Evolutionary conservation across 2,797 vertebrate species (phyloP), one percentile per base, ranked within the genome.

Genomic region (Naso thynnoides): DNA sequence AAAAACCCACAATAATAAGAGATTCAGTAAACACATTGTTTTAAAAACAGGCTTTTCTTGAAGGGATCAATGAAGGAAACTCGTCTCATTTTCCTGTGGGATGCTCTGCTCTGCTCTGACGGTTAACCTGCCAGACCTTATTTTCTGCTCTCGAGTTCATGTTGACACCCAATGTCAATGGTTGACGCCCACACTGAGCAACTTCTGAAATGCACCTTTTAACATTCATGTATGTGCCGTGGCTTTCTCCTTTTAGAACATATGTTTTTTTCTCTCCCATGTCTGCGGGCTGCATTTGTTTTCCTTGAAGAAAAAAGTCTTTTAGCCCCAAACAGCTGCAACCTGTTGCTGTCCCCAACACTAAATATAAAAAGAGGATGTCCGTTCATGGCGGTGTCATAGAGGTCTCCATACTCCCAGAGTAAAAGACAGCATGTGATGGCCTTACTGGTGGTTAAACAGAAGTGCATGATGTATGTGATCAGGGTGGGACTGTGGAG

Each of bases 91-190:
- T 73, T 91, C 71, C 68, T 39, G 13, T 24, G n/a, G 64, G 83
- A 81, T 81, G 73, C 71, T 85, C 67, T 70, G 45, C 54, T 61
- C 62, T 1, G 45, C 67, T 73, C 60, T 66, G 83, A 70, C 89
- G 24, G 92, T 93, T 92, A 84, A 91, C 91, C 87, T n/a, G 86
- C 79, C 64, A 19, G 26, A 90, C 91, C 81, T 62, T 91, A 84
- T 88, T 88, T 89, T 91, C 89, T 76, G 60, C 78, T 90, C 57
- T 73, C 16, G 42, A 41, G 29, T 68, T 76, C 45, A 47, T 4
- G 5, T n/a, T n/a, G n/a, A n/a, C n/a, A n/a, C n/a, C n/a, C n/a
- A n/a, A n/a, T n/a, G n/a, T n/a, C n/a, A n/a, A n/a, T n/a, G n/a
- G n/a, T n/a, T 44, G 31, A 77, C 82, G 11, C 86, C 68, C 82